phyloP scores from a whole-genome alignment of 2,797 vertebrate species.

The Luscinia luscinia region DNA sequence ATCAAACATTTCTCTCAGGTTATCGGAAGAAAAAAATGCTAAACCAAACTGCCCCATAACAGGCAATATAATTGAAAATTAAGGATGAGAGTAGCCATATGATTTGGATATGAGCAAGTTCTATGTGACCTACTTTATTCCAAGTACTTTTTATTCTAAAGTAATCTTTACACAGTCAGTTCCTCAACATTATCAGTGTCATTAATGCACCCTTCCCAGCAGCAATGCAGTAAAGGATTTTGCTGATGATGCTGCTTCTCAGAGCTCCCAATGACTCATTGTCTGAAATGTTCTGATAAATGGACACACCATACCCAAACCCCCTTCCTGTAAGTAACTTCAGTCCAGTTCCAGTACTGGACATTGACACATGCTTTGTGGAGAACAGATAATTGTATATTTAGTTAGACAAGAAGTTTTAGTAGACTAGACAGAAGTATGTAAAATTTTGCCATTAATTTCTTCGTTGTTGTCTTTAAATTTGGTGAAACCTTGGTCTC shows the following conservation, averaged over 20 bases:
- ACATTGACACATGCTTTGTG: not conserved
- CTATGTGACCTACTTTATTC: not conserved
- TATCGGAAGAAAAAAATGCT: not conserved
- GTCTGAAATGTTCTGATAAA: not conserved
- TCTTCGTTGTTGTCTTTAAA: not conserved
- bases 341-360: not conserved
- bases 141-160: not conserved
- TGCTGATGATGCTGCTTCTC: not conserved
- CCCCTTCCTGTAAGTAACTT: not conserved
- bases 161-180: not conserved
- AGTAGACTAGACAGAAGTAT: not conserved
- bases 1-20: not conserved
- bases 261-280: not conserved
- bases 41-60: not conserved
- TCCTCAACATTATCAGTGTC: not conserved
- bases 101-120: not conserved
- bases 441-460: not conserved
- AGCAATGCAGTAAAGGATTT: not conserved
- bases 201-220: constrained; percentile 1
- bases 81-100: not conserved
- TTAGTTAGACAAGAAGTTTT: not conserved
- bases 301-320: not conserved
- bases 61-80: not conserved
- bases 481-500: not conserved
- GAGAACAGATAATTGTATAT: not conserved